Conservation (phyloP, 2,888 invertebrate genomes). For the Dasysyrphus tricinctus region DNA sequence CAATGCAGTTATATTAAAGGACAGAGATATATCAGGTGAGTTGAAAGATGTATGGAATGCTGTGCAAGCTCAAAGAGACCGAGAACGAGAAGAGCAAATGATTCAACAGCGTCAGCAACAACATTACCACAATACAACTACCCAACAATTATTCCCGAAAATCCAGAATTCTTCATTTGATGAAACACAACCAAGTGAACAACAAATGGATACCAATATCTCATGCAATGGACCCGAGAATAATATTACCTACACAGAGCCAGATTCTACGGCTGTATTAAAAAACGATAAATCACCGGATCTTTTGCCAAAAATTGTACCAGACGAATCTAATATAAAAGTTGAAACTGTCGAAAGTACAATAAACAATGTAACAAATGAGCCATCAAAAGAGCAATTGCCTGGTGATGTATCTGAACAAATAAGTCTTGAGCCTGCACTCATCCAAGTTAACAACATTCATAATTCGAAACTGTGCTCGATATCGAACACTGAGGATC, state of each 20-base stretch:
- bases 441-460: constrained; percentile 62
- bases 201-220: constrained; percentile 3
- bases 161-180: constrained; percentile 61
- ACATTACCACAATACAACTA: constrained; percentile 81
- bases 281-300: constrained; percentile 33
- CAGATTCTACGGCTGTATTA: constrained; percentile 56
- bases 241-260: constrained; percentile 76
- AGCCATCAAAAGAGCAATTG: constrained; percentile 19
- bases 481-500: constrained; percentile 58
- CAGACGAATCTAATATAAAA: constrained; percentile 33
- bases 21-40: constrained; percentile 89
- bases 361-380: constrained; percentile 33
- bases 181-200: constrained; percentile 52
- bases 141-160: constrained; percentile 81
- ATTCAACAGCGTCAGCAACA: constrained; percentile 82
- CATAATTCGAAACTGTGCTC: constrained; percentile 61
- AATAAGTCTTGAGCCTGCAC: constrained; percentile 38
- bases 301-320: constrained; percentile 19
- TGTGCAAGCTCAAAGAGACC: constrained; percentile 85
- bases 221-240: constrained; percentile 43
- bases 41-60: constrained; percentile 90
- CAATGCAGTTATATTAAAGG: constrained; percentile 86
- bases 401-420: constrained; percentile 34
- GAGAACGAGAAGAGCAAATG: constrained; percentile 83
- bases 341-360: constrained; percentile 30